These are phyloP conservation scores for Otolemur crassicaudatus DNA, from an alignment of 2,797 vertebrate genomes.

Conservation along the genomic window DNA sequence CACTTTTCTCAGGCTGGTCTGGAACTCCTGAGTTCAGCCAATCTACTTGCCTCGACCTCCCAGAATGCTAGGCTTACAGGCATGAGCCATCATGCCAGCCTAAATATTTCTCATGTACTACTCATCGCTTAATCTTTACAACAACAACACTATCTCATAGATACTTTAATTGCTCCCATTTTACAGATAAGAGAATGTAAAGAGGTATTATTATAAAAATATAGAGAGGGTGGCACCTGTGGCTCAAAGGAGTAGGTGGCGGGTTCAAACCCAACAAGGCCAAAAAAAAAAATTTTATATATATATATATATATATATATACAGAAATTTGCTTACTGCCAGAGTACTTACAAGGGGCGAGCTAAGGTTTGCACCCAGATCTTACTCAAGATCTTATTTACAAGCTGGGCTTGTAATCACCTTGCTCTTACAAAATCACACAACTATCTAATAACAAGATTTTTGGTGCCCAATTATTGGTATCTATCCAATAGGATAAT, in stretches of 20 bases:
- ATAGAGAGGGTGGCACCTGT: background rate
- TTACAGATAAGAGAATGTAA: slow-evolving; percentile 12
- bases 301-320: too few relatives aligned
- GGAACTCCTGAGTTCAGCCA: too few relatives aligned
- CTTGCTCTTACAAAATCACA: background rate
- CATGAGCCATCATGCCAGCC: too few relatives aligned
- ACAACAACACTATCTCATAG: background rate
- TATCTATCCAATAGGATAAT: background rate
- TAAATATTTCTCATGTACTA: background rate
- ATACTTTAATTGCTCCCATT: background rate
- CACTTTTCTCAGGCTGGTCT: too few relatives aligned
- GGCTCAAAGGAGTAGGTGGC: too few relatives aligned
- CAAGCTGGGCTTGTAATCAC: background rate
- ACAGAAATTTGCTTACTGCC: background rate
- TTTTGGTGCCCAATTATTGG: background rate
- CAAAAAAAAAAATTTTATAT: too few relatives aligned
- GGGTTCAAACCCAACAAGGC: too few relatives aligned
- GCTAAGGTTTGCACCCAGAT: background rate
- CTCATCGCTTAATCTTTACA: background rate
- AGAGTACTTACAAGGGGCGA: background rate
- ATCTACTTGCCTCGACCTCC: too few relatives aligned
- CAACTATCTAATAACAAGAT: background rate
- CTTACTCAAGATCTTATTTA: background rate
- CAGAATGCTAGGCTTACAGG: too few relatives aligned
- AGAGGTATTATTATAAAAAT: background rate